Evolutionary conservation across 92 coral and sea anemone genomes (phyloP).

Genomic region (Bergia puertoricense): DNA sequence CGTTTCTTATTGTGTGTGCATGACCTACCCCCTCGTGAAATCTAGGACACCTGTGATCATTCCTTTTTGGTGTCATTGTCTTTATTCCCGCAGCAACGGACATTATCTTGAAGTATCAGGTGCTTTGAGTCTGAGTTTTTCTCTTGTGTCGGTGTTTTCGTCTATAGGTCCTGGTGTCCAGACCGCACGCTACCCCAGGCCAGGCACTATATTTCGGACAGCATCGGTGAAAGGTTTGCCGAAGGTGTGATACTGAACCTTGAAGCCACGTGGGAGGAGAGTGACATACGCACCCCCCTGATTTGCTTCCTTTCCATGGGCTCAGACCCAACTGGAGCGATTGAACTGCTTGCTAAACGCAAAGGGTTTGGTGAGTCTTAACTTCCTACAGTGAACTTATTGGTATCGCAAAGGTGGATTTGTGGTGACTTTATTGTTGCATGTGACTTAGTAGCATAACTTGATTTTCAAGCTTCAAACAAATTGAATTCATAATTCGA

Average conservation of each 20-base stretch:
- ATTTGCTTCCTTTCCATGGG: slow-evolving; percentile 93
- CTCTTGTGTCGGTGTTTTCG: not conserved
- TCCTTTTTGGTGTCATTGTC: not conserved
- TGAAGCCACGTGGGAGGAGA: slow-evolving; percentile 93
- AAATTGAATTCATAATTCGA: no score
- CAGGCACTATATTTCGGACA: slow-evolving; percentile 82
- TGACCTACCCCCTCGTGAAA: not conserved
- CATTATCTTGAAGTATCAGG: not conserved
- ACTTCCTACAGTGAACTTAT: not conserved
- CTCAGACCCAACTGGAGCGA: slow-evolving; percentile 91
- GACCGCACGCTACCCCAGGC: slow-evolving; percentile 94
- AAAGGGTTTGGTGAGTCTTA: slow-evolving; percentile 75
- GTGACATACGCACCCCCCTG: slow-evolving; percentile 80
- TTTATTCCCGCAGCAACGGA: not conserved
- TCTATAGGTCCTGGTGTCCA: slow-evolving; percentile 84
- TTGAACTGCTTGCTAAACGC: slow-evolving; percentile 83
- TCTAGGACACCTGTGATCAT: not conserved
- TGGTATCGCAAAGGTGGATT: no score
- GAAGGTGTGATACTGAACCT: slow-evolving; percentile 91
- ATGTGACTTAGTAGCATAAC: no score
- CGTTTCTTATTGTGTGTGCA: not conserved
- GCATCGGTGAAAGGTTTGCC: slow-evolving; percentile 88
- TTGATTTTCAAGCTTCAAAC: no score
- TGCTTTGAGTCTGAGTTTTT: not conserved
- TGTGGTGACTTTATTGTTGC: no score